These are phyloP conservation scores for Bombus turneri DNA, from an alignment of 1,140 invertebrate species.

Conservation along the genomic window DNA sequence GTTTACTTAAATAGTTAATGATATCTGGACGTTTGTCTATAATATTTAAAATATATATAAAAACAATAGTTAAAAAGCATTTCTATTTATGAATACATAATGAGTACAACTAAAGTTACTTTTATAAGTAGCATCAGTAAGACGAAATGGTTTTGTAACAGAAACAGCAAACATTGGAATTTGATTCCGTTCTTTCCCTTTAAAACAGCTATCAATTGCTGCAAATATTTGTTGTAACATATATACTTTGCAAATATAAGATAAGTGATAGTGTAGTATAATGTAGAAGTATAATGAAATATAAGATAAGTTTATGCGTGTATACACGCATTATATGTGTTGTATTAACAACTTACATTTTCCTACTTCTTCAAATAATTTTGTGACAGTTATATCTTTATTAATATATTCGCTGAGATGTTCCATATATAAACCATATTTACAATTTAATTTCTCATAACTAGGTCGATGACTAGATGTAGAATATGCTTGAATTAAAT, in stretches of 20 bases:
- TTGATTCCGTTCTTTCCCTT: slow-evolving; percentile 73
- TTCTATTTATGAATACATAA: slow-evolving; percentile 6
- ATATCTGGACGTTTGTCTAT: slow-evolving; percentile 51
- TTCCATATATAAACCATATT: slow-evolving; percentile 72
- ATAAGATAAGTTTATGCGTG: background rate
- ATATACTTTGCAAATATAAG: background rate
- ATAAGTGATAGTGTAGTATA: too few species aligned
- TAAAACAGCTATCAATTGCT: slow-evolving; percentile 73
- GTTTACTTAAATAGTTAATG: slow-evolving; percentile 57
- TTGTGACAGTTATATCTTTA: slow-evolving; percentile 71
- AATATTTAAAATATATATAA: slow-evolving; percentile 29
- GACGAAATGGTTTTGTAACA: slow-evolving; percentile 72
- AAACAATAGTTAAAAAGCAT: background rate
- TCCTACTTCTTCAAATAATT: slow-evolving; percentile 75
- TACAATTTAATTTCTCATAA: slow-evolving; percentile 69
- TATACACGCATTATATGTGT: background rate
- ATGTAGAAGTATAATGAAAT: background rate
- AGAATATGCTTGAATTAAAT: slow-evolving; percentile 77
- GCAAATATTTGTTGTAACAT: slow-evolving; percentile 45
- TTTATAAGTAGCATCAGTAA: slow-evolving; percentile 68
- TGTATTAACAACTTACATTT: slow-evolving; percentile 68
- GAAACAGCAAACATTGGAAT: slow-evolving; percentile 76
- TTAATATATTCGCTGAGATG: slow-evolving; percentile 75
- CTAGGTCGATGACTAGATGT: slow-evolving; percentile 74
- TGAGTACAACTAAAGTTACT: slow-evolving; percentile 59